phyloP scores from a whole-genome alignment of 2,888 invertebrate genomes.

The Apodemia zela region DNA sequence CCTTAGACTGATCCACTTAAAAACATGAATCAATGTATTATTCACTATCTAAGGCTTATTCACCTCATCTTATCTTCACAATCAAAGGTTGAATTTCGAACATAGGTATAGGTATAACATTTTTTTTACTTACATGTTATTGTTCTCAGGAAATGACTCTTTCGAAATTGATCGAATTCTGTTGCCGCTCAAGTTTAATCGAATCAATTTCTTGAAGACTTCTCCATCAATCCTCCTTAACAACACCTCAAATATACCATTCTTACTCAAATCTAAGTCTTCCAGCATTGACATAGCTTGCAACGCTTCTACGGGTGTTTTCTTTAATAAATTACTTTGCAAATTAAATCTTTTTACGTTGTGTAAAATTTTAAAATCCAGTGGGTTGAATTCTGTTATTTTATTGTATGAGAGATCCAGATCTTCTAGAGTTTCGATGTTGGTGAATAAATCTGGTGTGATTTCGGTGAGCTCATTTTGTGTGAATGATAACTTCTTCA shows the following conservation, averaged over 20 bases:
- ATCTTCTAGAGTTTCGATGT: slow-evolving; percentile 58
- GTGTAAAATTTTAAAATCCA: slow-evolving; percentile 58
- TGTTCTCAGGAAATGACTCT: slow-evolving; percentile 59
- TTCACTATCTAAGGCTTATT: too few species aligned
- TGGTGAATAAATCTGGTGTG: slow-evolving; percentile 69
- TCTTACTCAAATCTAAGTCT: slow-evolving; percentile 73
- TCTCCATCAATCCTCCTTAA: slow-evolving; percentile 52
- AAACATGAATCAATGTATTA: too few species aligned
- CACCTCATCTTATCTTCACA: too few species aligned
- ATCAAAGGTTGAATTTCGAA: too few species aligned
- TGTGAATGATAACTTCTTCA: slow-evolving; percentile 68
- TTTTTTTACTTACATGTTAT: slow-evolving; percentile 59
- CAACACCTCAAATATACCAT: slow-evolving; percentile 58
- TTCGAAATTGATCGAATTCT: slow-evolving; percentile 61
- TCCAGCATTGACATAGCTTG: slow-evolving; percentile 57
- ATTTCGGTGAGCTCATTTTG: slow-evolving; percentile 69
- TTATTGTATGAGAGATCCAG: slow-evolving; percentile 78
- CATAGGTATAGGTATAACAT: too few species aligned
- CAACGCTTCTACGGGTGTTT: slow-evolving; percentile 60
- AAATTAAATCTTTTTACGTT: slow-evolving; percentile 64
- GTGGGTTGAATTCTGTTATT: slow-evolving; percentile 55
- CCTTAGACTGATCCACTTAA: too few species aligned
- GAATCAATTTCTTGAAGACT: slow-evolving; percentile 49
- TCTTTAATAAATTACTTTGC: slow-evolving; percentile 64
- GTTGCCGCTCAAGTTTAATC: slow-evolving; percentile 75